Evolutionary conservation across 2,888 invertebrate genomes (phyloP).

Genomic region (Mechanitis mazaeus): DNA sequence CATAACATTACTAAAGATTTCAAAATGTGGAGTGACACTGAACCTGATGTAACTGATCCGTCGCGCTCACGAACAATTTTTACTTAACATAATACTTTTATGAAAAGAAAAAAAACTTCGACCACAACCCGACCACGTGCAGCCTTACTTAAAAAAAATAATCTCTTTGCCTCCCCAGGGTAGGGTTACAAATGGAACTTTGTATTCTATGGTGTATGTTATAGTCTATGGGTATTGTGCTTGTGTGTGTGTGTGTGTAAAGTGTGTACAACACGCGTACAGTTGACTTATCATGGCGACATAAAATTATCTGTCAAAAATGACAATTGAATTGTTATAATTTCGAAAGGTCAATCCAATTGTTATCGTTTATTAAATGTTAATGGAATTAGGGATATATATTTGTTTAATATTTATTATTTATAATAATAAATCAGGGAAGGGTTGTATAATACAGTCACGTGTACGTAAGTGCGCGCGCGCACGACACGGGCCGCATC

Average conservation of each 20-base stretch:
- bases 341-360: too few species aligned
- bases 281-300: constrained; percentile 20
- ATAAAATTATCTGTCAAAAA: too few species aligned
- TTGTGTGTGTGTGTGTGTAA: constrained; percentile 38
- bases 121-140: constrained; percentile 75
- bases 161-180: constrained; percentile 59
- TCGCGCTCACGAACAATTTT: constrained; percentile 52
- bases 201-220: constrained; percentile 49
- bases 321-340: too few species aligned
- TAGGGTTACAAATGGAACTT: constrained; percentile 71
- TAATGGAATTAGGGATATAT: too few species aligned
- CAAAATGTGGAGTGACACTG: constrained; percentile 33
- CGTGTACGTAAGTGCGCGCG: constrained; percentile 33
- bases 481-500: constrained; percentile 29
- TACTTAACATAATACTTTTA: constrained; percentile 66
- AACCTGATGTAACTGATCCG: constrained; percentile 53
- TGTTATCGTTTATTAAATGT: too few species aligned
- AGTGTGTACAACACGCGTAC: constrained; percentile 51
- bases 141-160: constrained; percentile 53
- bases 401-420: background rate
- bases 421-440: constrained; percentile 15
- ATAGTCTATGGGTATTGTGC: constrained; percentile 26
- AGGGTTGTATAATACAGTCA: constrained; percentile 33
- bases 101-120: constrained; percentile 55
- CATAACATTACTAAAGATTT: constrained; percentile 26